phyloP scores from a whole-genome alignment of 2,797 vertebrate species.

The Myoxocephalus aenaeus region DNA sequence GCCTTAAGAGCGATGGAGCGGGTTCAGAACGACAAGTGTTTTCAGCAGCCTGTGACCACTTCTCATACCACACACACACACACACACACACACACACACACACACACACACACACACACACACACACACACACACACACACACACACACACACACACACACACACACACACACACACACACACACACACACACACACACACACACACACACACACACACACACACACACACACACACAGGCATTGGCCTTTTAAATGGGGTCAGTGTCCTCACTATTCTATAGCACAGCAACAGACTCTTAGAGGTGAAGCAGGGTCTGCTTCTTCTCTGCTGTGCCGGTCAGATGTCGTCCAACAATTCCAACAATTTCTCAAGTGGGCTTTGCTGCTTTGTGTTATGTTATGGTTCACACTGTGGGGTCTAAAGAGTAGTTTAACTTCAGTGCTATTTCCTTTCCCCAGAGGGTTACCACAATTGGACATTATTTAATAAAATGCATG shows the following conservation, averaged over 20 bases:
- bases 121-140: neutral
- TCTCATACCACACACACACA: conserved; percentile 19
- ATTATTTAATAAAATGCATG: neutral
- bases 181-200: conserved; percentile 2
- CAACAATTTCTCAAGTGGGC: neutral
- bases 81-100: neutral
- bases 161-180: neutral
- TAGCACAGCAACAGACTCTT: conserved; percentile 2
- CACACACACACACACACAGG: neutral
- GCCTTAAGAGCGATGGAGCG: conserved; percentile 20
- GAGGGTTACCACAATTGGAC: neutral
- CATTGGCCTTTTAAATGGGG: conserved; percentile 24
- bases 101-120: neutral
- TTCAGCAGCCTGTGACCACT: conserved; percentile 48
- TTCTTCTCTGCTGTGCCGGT: conserved; percentile 11
- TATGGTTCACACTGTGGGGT: neutral
- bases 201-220: conserved; percentile 6
- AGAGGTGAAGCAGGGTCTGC: conserved; percentile 5
- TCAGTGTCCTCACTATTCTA: conserved; percentile 34
- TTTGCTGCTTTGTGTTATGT: conserved; percentile 19
- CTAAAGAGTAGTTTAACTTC: neutral
- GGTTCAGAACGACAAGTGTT: conserved; percentile 59
- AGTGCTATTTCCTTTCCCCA: neutral
- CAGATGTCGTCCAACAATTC: conserved; percentile 8
- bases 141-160: neutral